phyloP scores from a whole-genome alignment of 2,888 invertebrate species.

The Anagyrus pseudococci region DNA sequence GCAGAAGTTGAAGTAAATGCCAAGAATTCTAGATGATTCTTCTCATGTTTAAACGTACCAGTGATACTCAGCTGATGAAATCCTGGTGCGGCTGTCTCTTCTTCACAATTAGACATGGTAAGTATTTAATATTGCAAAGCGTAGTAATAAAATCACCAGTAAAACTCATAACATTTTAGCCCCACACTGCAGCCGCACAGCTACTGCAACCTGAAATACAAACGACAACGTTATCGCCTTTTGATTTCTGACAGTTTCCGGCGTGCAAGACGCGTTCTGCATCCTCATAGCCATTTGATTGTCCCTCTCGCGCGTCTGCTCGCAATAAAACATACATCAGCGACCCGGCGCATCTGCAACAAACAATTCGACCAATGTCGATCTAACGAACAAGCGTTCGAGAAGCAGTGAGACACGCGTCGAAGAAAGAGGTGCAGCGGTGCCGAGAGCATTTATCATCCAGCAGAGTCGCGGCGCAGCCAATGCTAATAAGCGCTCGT shows the following conservation, averaged over 20 bases:
- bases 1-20: not conserved
- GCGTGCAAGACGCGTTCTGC: too few species aligned
- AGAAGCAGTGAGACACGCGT: not conserved
- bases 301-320: too few species aligned
- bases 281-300: too few species aligned
- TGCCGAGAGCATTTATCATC: too few species aligned
- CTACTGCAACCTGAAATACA: constrained; percentile 25
- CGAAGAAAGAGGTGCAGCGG: not conserved
- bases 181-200: constrained; percentile 1
- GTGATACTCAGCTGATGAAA: constrained; percentile 74
- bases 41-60: constrained; percentile 1
- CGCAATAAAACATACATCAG: too few species aligned
- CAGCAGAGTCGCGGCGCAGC: too few species aligned
- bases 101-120: constrained; percentile 59
- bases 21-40: constrained; percentile 1
- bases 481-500: not conserved
- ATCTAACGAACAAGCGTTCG: too few species aligned
- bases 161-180: constrained; percentile 35
- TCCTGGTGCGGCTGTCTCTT: constrained; percentile 62
- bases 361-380: too few species aligned
- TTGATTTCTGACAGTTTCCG: constrained; percentile 11
- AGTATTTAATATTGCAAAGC: constrained; percentile 1
- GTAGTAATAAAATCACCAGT: constrained; percentile 19
- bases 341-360: too few species aligned
- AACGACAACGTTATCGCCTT: constrained; percentile 25